Conservation (phyloP, 2,797 vertebrate genomes). For the Parambassis ranga region DNA sequence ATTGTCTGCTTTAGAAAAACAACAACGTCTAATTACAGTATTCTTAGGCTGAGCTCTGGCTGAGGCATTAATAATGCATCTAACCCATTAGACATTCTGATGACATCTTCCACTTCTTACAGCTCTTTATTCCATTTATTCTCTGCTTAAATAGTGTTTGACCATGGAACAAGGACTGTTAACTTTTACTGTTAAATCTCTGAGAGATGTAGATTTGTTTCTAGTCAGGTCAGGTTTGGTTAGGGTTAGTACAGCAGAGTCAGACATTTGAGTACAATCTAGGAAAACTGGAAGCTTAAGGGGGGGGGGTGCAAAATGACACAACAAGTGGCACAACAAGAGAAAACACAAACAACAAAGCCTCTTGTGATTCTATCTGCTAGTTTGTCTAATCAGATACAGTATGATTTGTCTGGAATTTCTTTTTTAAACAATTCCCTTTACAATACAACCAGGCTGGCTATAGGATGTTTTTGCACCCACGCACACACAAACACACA, state of each 20-base stretch:
- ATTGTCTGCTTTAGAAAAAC: constrained; percentile 65
- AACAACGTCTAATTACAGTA: constrained; percentile 68
- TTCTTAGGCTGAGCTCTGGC: constrained; percentile 55
- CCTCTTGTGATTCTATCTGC: constrained; percentile 68
- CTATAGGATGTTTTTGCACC: constrained; percentile 36
- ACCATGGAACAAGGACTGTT: constrained; percentile 32
- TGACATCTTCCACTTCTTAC: constrained; percentile 36
- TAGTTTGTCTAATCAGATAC: constrained; percentile 77
- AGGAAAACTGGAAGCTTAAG: constrained; percentile 33
- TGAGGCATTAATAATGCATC: constrained; percentile 73
- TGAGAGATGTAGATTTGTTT: constrained; percentile 3
- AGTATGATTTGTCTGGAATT: constrained; percentile 73
- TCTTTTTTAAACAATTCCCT: constrained; percentile 70
- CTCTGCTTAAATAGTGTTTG: constrained; percentile 57
- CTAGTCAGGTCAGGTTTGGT: neutral
- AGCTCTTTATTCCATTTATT: constrained; percentile 57
- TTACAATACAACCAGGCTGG: constrained; percentile 63
- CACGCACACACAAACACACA: neutral
- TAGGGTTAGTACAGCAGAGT: neutral
- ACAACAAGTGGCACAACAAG: constrained; percentile 29
- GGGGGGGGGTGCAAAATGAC: constrained; percentile 23
- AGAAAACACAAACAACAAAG: constrained; percentile 58
- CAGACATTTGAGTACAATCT: neutral
- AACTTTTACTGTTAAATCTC: constrained; percentile 57
- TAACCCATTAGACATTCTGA: constrained; percentile 61